Evolutionary conservation across 2,888 invertebrate genomes (phyloP).

Genomic region (Lochmaea crataegi): DNA sequence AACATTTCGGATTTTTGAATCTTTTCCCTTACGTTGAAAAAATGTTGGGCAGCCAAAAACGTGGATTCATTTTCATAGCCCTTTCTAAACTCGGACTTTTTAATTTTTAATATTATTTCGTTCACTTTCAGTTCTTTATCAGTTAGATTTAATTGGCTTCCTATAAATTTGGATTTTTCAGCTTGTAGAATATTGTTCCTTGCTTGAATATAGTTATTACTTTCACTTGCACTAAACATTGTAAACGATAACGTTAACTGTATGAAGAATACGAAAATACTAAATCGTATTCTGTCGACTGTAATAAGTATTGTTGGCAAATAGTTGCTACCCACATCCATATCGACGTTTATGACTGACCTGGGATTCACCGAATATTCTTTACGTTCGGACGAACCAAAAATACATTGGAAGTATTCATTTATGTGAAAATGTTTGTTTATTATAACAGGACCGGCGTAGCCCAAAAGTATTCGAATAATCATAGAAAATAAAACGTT

Average conservation of each 20-base stretch:
- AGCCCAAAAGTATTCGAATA: neutral
- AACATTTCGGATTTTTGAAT: slow-evolving; percentile 76
- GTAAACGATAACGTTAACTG: neutral
- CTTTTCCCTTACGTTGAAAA: slow-evolving; percentile 70
- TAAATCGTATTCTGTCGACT: neutral
- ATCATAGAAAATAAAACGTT: neutral
- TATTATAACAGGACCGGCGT: neutral
- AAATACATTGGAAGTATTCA: neutral
- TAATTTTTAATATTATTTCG: slow-evolving; percentile 53
- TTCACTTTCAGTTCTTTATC: slow-evolving; percentile 55
- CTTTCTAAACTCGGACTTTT: slow-evolving; percentile 54
- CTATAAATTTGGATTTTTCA: slow-evolving; percentile 41
- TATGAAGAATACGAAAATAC: slow-evolving; percentile 1
- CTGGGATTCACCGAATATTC: neutral
- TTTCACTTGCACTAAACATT: slow-evolving; percentile 54
- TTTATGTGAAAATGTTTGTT: neutral
- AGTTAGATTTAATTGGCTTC: slow-evolving; percentile 49
- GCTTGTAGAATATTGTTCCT: slow-evolving; percentile 32
- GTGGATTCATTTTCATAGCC: slow-evolving; percentile 54
- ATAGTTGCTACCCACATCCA: neutral
- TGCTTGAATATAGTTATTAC: slow-evolving; percentile 30
- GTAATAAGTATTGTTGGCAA: neutral
- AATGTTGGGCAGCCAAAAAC: slow-evolving; percentile 75
- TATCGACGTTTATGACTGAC: neutral
- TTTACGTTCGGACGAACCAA: neutral